Conservation (phyloP, 2,888 invertebrate species). For the Mythimna vitellina region DNA sequence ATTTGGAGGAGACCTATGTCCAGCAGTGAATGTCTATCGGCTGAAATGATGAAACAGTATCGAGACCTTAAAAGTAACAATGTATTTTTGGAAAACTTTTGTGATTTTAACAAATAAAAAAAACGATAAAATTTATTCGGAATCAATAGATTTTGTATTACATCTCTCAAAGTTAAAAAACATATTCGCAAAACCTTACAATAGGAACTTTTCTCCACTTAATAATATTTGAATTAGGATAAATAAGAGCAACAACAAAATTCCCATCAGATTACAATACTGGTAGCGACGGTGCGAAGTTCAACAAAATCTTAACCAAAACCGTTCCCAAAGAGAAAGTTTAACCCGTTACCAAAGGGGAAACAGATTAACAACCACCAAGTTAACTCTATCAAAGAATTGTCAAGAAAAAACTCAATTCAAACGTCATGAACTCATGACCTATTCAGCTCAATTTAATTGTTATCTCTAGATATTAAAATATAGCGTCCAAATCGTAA, state of each 20-base stretch:
- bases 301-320: neutral
- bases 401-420: constrained; percentile 1
- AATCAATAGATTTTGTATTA: no score
- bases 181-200: neutral
- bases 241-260: neutral
- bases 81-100: neutral
- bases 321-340: neutral
- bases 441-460: constrained; percentile 27
- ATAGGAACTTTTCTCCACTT: no score
- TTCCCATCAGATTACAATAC: neutral
- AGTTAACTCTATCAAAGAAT: neutral
- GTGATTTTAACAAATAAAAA: neutral
- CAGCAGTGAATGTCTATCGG: no score
- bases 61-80: neutral
- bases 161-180: neutral
- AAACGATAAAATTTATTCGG: neutral
- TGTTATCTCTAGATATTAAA: constrained; percentile 2
- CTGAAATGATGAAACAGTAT: no score
- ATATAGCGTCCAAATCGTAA: neutral
- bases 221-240: neutral
- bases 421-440: constrained; percentile 1
- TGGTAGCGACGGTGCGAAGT: neutral
- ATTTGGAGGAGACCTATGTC: no score
- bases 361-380: constrained; percentile 4
- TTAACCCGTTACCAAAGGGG: neutral